Conservation (phyloP, 2,888 invertebrate species). For the Syritta pipiens region DNA sequence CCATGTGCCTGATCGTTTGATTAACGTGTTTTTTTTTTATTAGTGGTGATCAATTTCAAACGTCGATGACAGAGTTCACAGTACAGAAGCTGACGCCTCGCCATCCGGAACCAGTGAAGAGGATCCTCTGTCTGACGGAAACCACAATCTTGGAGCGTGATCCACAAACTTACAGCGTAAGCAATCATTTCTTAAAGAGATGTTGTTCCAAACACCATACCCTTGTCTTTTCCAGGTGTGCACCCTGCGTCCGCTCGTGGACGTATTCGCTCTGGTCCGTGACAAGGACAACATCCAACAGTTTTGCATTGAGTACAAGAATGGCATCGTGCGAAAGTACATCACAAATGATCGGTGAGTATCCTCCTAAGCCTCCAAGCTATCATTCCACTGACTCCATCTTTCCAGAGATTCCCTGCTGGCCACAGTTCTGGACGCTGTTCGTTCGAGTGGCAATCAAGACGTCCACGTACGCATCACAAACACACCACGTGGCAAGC, state of each 20-base stretch:
- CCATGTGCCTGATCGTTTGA: not conserved
- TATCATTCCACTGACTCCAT: not conserved
- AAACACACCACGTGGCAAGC: conserved; percentile 90
- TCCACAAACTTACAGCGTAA: conserved; percentile 94
- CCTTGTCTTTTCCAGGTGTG: conserved; percentile 80
- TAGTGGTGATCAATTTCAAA: conserved; percentile 96
- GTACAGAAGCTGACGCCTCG: conserved; percentile 94
- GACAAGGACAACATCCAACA: conserved; percentile 95
- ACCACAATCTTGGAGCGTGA: conserved; percentile 97
- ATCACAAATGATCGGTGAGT: conserved; percentile 92
- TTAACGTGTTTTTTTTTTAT: conserved; percentile 73
- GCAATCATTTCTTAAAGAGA: not conserved
- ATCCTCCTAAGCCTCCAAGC: not conserved
- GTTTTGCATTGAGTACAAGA: conserved; percentile 96
- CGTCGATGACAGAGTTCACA: conserved; percentile 96
- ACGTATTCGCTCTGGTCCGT: conserved; percentile 94
- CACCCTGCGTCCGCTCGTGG: conserved; percentile 88
- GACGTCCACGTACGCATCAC: conserved; percentile 96
- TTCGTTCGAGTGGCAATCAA: conserved; percentile 96
- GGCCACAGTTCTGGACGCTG: conserved; percentile 97
- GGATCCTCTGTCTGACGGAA: conserved; percentile 96
- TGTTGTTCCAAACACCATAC: not conserved
- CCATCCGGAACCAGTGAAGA: conserved; percentile 90
- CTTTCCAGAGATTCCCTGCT: conserved; percentile 92
- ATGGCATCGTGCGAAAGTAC: conserved; percentile 93